A percentile compares a stretch with the other conserved stretches of the same genome.
Evolutionary conservation across 1,140 invertebrate genomes (phyloP).

Genomic region (Solenopsis invicta): DNA sequence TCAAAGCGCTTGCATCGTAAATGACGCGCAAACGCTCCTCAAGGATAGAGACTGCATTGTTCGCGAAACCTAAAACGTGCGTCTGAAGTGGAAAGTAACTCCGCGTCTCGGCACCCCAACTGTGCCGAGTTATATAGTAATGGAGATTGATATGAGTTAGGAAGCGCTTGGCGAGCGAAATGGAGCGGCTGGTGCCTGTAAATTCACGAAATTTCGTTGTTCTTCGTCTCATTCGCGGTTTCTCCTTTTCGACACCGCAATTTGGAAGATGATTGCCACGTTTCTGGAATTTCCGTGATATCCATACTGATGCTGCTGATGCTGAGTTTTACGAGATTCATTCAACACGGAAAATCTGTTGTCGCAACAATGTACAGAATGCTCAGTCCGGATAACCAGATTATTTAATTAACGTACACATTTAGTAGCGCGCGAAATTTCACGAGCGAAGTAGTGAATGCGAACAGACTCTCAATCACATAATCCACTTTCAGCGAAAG

Average conservation of each 20-base stretch:
- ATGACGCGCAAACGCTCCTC: constrained; percentile 23
- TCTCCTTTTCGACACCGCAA: background rate
- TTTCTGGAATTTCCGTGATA: background rate
- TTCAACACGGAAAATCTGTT: constrained; percentile 45
- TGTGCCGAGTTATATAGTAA: constrained; percentile 41
- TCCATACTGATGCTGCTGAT: background rate
- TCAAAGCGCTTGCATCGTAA: constrained; percentile 5
- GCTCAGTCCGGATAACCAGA: constrained; percentile 47
- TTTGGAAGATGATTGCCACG: constrained; percentile 21
- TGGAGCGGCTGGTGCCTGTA: background rate
- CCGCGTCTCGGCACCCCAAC: background rate
- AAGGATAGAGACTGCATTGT: constrained; percentile 21
- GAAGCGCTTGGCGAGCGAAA: constrained; percentile 41
- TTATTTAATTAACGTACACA: constrained; percentile 61
- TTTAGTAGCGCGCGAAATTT: constrained; percentile 61
- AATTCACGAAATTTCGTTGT: constrained; percentile 60
- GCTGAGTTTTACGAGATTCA: constrained; percentile 21
- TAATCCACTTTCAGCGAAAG: constrained; percentile 56
- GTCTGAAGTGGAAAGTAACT: constrained; percentile 56
- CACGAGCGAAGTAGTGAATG: constrained; percentile 24
- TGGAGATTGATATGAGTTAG: constrained; percentile 72
- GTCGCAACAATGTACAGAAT: constrained; percentile 50
- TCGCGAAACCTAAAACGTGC: constrained; percentile 48
- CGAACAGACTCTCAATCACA: constrained; percentile 50
- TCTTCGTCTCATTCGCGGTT: constrained; percentile 38